These are phyloP conservation scores for Penaeus japonicus DNA, from an alignment of 1,140 invertebrate species.

Conservation along the genomic window DNA sequence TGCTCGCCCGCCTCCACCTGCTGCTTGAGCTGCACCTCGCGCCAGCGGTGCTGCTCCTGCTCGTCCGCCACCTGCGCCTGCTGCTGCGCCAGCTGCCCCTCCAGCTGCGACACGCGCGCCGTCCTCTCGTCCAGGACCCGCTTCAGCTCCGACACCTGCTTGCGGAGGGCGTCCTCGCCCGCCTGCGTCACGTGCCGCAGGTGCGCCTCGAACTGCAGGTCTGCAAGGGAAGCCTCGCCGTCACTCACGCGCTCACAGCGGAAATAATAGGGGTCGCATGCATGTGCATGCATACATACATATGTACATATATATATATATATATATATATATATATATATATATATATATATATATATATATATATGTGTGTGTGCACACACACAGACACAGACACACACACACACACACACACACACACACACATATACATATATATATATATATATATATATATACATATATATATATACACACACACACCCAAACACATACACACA, in stretches of 20 bases:
- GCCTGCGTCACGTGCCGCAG: constrained; percentile 37
- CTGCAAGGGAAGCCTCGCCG: constrained; percentile 19
- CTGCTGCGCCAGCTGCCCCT: constrained; percentile 28
- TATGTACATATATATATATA: not conserved
- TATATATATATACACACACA: not conserved
- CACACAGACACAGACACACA: not conserved
- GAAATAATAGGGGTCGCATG: not conserved
- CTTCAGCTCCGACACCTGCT: constrained; percentile 30
- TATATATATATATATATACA: too few species aligned
- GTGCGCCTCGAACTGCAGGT: constrained; percentile 54
- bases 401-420: not conserved
- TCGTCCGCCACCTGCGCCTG: constrained; percentile 12
- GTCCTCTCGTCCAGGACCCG: constrained; percentile 18
- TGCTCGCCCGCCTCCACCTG: constrained; percentile 54
- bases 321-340: not conserved
- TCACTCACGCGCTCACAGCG: not conserved
- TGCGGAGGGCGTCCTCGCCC: not conserved
- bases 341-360: not conserved
- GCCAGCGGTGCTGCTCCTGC: constrained; percentile 36
- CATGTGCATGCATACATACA: not conserved
- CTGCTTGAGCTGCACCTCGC: constrained; percentile 46
- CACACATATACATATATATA: too few species aligned
- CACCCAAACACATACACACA: not conserved
- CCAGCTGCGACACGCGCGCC: constrained; percentile 16
- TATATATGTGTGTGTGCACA: not conserved